Evolutionary conservation across 2,797 vertebrate species (phyloP).

Genomic region (Arctocebus calabarensis): DNA sequence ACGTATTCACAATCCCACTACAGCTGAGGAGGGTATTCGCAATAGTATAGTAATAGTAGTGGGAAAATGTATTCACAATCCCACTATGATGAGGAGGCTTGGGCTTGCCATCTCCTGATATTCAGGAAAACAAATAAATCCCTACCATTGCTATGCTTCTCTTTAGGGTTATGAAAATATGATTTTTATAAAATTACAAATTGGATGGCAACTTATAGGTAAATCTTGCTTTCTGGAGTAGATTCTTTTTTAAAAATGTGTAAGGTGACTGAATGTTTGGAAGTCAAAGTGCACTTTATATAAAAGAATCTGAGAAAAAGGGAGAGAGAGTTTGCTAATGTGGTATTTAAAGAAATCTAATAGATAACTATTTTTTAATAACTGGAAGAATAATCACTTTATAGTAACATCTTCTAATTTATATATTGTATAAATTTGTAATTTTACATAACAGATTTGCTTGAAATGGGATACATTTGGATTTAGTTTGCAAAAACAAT

Average conservation of each 20-base stretch:
- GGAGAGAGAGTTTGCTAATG: neutral
- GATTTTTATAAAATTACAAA: slow-evolving; percentile 42
- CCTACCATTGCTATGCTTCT: slow-evolving; percentile 24
- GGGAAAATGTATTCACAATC: neutral
- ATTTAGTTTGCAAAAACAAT: slow-evolving; percentile 47
- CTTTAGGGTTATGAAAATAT: slow-evolving; percentile 11
- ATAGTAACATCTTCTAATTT: neutral
- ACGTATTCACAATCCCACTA: neutral
- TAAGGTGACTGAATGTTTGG: neutral
- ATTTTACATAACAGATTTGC: slow-evolving; percentile 35
- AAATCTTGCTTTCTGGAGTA: neutral
- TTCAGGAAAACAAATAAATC: slow-evolving; percentile 61
- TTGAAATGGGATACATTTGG: neutral
- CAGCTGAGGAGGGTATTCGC: too few species aligned
- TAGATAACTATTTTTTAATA: neutral
- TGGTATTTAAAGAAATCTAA: slow-evolving; percentile 42
- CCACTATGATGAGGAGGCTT: slow-evolving; percentile 24
- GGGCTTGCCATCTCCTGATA: slow-evolving; percentile 47
- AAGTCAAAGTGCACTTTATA: slow-evolving; percentile 40
- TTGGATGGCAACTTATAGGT: slow-evolving; percentile 44
- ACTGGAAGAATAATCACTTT: slow-evolving; percentile 32
- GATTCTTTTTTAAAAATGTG: neutral
- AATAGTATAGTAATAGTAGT: too few species aligned
- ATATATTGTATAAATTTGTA: slow-evolving; percentile 9
- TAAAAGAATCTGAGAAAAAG: slow-evolving; percentile 3